Evolutionary conservation across 2,797 vertebrate genomes (phyloP), one percentile per base, ranked within the genome.

Genomic region (Mycteria americana): DNA sequence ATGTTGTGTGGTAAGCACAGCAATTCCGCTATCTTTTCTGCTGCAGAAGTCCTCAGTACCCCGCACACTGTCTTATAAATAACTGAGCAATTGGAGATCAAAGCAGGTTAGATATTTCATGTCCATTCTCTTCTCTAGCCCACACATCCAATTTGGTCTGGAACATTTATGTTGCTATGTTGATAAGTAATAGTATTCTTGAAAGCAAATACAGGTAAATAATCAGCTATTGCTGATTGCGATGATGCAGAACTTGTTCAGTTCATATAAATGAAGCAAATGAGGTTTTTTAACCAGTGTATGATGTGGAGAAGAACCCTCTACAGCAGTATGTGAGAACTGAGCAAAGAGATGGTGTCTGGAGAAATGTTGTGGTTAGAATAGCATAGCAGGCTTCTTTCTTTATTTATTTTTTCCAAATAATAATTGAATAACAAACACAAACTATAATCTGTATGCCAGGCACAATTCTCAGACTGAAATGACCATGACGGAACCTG

Each of bases 61-160:
- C 16, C 1, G 2, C 25, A 43, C 5, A 1, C 7, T 28, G 4
- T 45, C 0, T 67, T 76, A 19, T 37, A 60, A 88, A 43, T 73
- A 8, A 11, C 19, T 33, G 27, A 62, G 41, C 37, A 28, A 35
- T 7, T 9, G 7, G 68, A 83, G 13, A n/a, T 57, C 41, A 68
- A 13, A 80, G 28, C 9, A 62, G 18, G 25, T 18, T 79, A 39
- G 28, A 19, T 87, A 30, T 51, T 86, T 83, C 6, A 28, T 30
- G 54, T 64, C 21, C 5, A 5, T 68, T 68, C 13, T 45, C 9
- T 85, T 85, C 27, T 78, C 39, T 45, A 84, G 33, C 16, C 41
- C 16, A 33, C 7, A 2, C 5, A 31, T 37, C 10, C 5, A 28
- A 3, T 86, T 75, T 68, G 33, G 15, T 63, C 28, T 54, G 48